Evolutionary conservation across 2,113 vertebrate genomes (phyloP).

Genomic region (Maccullochella peelii): DNA sequence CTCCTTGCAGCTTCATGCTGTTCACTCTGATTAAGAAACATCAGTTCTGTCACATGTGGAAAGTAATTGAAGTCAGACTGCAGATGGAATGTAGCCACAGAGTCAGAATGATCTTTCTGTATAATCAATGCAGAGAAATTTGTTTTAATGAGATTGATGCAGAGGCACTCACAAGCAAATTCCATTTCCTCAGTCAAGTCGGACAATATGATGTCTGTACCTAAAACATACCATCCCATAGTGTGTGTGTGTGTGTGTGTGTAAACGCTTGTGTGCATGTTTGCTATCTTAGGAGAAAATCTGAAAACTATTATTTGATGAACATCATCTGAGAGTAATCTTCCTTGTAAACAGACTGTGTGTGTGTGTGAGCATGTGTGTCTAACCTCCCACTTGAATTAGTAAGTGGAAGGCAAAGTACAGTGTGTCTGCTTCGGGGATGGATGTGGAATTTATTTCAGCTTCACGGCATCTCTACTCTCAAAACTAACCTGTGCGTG

Average conservation of each 20-base stretch:
- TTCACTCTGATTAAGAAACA: too few relatives aligned
- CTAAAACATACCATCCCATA: background rate
- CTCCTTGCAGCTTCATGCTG: too few relatives aligned
- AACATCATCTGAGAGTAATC: background rate
- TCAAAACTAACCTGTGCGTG: conserved; percentile 11
- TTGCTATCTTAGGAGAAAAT: background rate
- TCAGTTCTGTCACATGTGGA: too few relatives aligned
- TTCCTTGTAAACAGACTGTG: background rate
- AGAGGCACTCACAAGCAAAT: too few relatives aligned
- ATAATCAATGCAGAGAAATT: too few relatives aligned
- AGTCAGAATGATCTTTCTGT: too few relatives aligned
- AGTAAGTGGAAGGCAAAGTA: conserved; percentile 15
- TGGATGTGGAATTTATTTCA: conserved; percentile 21
- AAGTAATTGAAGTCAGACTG: too few relatives aligned
- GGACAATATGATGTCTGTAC: background rate
- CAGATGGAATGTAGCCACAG: too few relatives aligned
- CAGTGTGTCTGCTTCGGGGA: background rate
- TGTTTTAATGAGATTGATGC: too few relatives aligned
- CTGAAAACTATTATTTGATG: conserved; percentile 17
- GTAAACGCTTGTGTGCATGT: background rate
- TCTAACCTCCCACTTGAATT: background rate
- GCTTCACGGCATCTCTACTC: conserved; percentile 15
- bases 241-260: conserved; percentile 2
- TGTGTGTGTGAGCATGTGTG: background rate
- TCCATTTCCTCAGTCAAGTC: too few relatives aligned